Conservation (phyloP, 2,797 vertebrate species). For the Darevskia nairensis region DNA sequence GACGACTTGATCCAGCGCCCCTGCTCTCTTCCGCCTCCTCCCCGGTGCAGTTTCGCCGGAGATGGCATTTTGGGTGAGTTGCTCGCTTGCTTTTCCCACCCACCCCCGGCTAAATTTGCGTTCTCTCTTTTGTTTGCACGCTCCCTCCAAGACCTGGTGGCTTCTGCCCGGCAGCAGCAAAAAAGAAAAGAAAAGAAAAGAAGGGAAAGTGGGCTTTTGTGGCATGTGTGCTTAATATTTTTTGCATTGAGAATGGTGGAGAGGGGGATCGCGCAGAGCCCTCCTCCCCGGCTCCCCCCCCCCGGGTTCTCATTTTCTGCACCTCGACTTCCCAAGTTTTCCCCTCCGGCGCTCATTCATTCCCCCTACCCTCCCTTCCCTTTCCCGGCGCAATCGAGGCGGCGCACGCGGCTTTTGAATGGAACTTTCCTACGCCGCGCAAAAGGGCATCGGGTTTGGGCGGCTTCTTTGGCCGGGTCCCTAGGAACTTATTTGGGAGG, state of each 20-base stretch:
- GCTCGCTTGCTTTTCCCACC: not conserved
- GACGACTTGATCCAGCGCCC: not conserved
- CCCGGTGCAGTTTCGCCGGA: not conserved
- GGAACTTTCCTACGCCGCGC: not conserved
- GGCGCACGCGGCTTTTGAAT: not conserved
- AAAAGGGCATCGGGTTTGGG: not conserved
- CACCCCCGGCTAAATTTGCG: not conserved
- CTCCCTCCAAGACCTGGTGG: not conserved
- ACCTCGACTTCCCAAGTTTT: not conserved
- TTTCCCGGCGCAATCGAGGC: not conserved
- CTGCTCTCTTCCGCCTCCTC: not conserved
- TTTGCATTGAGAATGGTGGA: not conserved
- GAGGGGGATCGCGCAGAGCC: not conserved
- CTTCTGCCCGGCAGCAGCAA: not conserved
- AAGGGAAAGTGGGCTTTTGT: not conserved
- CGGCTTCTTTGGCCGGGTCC: not conserved
- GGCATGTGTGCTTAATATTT: not conserved
- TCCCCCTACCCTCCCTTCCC: not conserved
- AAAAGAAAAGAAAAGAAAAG: no score
- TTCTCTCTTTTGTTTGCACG: not conserved
- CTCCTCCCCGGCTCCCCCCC: no score
- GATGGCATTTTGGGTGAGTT: slow-evolving; percentile 43
- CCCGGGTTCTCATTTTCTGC: not conserved
- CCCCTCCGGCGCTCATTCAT: not conserved
- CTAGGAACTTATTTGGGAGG: not conserved